phyloP scores from a whole-genome alignment of 2,888 invertebrate genomes.

The Clunio marinus region DNA sequence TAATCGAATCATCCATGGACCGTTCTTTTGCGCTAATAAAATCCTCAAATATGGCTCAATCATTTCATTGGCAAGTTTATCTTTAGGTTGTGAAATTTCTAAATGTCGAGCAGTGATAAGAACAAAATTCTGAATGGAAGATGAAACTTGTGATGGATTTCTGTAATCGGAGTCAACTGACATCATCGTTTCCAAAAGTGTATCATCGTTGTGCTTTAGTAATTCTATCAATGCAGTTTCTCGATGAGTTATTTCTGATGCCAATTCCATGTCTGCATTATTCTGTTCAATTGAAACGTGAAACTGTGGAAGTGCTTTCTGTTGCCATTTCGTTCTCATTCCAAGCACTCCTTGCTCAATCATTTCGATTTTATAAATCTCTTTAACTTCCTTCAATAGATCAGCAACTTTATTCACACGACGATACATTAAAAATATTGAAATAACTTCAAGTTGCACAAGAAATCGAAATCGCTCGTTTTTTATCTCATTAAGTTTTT shows the following conservation, averaged over 20 bases:
- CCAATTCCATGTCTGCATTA: constrained; percentile 50
- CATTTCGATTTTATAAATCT: constrained; percentile 62
- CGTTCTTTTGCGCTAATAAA: constrained; percentile 60
- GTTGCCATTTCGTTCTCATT: constrained; percentile 85
- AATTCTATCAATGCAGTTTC: constrained; percentile 59
- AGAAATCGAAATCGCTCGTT: constrained; percentile 50
- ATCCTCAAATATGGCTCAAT: constrained; percentile 69
- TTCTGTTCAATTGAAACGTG: constrained; percentile 62
- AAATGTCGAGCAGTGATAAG: constrained; percentile 65
- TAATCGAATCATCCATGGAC: constrained; percentile 72
- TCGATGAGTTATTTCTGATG: constrained; percentile 54
- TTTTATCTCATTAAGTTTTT: constrained; percentile 46
- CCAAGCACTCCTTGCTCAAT: constrained; percentile 76
- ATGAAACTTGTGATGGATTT: constrained; percentile 55
- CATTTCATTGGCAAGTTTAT: constrained; percentile 77
- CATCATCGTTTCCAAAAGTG: constrained; percentile 72
- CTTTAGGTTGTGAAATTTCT: constrained; percentile 70
- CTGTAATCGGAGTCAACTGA: constrained; percentile 61
- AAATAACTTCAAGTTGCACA: constrained; percentile 56
- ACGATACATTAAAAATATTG: constrained; percentile 70
- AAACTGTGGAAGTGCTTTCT: constrained; percentile 76
- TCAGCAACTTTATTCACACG: constrained; percentile 67
- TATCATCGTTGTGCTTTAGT: constrained; percentile 77
- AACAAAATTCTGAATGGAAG: constrained; percentile 73
- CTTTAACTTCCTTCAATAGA: constrained; percentile 61